A percentile compares a stretch with the other conserved stretches of the same genome.
Conservation (phyloP, 2,888 invertebrate genomes). For the Chrysolina oricalcia region DNA sequence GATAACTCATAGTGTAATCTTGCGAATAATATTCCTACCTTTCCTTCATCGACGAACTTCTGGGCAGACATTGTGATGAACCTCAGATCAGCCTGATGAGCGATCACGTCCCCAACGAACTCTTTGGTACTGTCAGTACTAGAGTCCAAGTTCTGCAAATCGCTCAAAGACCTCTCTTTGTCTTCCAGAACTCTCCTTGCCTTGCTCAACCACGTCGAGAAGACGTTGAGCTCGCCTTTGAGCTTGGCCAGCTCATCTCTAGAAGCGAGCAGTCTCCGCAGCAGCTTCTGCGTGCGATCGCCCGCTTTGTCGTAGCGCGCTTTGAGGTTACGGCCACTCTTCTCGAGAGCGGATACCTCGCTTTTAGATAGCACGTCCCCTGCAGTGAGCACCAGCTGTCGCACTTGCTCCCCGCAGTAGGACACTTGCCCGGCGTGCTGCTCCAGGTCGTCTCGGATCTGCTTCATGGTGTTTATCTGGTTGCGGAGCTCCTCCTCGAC, state of each 20-base stretch:
- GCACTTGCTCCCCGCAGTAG: constrained; percentile 90
- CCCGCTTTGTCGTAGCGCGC: constrained; percentile 87
- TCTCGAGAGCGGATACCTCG: constrained; percentile 90
- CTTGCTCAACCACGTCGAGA: constrained; percentile 88
- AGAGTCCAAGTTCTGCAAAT: constrained; percentile 80
- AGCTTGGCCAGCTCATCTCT: constrained; percentile 93
- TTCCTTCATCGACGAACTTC: constrained; percentile 96
- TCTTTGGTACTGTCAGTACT: constrained; percentile 89
- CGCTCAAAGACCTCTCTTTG: constrained; percentile 87
- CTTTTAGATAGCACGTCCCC: constrained; percentile 91
- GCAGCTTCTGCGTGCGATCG: constrained; percentile 85
- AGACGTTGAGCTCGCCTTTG: constrained; percentile 85
- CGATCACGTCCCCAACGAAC: constrained; percentile 94
- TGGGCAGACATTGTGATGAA: constrained; percentile 98
- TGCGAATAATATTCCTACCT: constrained; percentile 73
- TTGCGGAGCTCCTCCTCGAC: constrained; percentile 89
- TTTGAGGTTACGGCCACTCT: constrained; percentile 88
- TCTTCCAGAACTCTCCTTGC: constrained; percentile 88
- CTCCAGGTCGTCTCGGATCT: constrained; percentile 92
- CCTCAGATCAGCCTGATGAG: constrained; percentile 95
- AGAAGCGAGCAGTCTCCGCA: constrained; percentile 84
- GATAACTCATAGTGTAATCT: too few species aligned
- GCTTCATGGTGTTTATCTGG: constrained; percentile 92
- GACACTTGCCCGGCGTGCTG: constrained; percentile 88
- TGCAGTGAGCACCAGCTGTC: constrained; percentile 91